phyloP scores from a whole-genome alignment of 2,888 invertebrate species.

The Endotricha flammealis region DNA sequence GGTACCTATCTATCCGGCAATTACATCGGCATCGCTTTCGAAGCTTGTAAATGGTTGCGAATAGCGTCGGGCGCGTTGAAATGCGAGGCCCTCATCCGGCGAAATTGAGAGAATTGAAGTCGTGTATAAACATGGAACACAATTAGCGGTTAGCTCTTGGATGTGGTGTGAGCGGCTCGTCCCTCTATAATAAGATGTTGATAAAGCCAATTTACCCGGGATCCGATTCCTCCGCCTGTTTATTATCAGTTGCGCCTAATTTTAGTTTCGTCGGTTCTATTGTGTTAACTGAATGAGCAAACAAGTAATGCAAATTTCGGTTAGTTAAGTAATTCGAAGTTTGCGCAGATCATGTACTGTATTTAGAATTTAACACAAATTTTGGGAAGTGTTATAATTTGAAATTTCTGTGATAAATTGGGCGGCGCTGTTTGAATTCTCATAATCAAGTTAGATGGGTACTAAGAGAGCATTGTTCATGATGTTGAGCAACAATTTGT shows the following conservation, averaged over 20 bases:
- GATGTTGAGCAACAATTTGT: background rate
- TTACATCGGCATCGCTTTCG: slow-evolving; percentile 56
- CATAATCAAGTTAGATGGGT: slow-evolving; percentile 16
- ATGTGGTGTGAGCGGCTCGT: slow-evolving; percentile 24
- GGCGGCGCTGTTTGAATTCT: slow-evolving; percentile 13
- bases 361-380: slow-evolving; percentile 20
- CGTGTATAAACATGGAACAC: slow-evolving; percentile 48
- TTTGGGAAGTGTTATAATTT: slow-evolving; percentile 22
- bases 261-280: slow-evolving; percentile 40
- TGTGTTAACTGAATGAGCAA: slow-evolving; percentile 47
- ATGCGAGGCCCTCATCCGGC: slow-evolving; percentile 36
- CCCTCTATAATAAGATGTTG: slow-evolving; percentile 43
- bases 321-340: slow-evolving; percentile 49
- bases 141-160: slow-evolving; percentile 50
- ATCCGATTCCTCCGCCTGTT: slow-evolving; percentile 47
- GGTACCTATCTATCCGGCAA: slow-evolving; percentile 58
- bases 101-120: slow-evolving; percentile 45
- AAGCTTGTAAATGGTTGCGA: slow-evolving; percentile 47
- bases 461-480: slow-evolving; percentile 11
- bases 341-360: slow-evolving; percentile 34
- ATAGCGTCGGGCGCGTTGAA: slow-evolving; percentile 36
- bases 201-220: slow-evolving; percentile 48
- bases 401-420: slow-evolving; percentile 18
- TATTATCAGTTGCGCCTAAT: slow-evolving; percentile 51
- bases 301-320: slow-evolving; percentile 47